These are phyloP conservation scores for Delichon dasypus DNA, from an alignment of 2,797 vertebrate species.

Conservation along the genomic window DNA sequence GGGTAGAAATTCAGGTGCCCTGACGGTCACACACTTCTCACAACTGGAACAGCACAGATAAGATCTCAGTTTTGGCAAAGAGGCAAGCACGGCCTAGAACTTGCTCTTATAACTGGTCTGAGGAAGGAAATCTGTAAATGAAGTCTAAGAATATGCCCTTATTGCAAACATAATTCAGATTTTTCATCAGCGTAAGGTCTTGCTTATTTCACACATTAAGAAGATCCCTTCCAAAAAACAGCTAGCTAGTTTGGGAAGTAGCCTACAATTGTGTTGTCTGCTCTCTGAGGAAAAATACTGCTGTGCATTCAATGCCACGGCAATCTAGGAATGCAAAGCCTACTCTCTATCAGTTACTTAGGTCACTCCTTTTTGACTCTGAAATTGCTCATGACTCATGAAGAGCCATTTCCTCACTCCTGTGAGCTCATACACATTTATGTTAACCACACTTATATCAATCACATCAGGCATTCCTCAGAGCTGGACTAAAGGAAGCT, in stretches of 20 bases:
- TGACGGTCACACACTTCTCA: background rate
- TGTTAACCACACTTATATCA: background rate
- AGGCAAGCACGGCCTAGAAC: background rate
- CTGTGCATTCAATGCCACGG: background rate
- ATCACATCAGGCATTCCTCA: background rate
- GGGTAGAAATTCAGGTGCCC: background rate
- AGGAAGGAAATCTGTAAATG: background rate
- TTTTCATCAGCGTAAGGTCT: background rate
- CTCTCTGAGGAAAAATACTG: background rate
- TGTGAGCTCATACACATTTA: background rate
- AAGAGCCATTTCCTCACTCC: background rate
- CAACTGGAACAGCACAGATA: fast-evolving
- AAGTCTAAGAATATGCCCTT: background rate
- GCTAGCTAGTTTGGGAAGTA: background rate
- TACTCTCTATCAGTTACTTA: background rate
- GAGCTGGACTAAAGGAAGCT: background rate
- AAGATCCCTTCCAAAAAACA: background rate
- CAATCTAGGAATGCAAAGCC: background rate
- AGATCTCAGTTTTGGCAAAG: background rate
- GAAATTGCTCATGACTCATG: background rate
- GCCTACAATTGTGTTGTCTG: fast-evolving
- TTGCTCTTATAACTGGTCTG: background rate
- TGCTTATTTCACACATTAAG: background rate
- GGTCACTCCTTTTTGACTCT: background rate
- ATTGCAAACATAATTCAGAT: background rate